phyloP scores from a whole-genome alignment of 92 coral and sea anemone species.

The Palythoa caribaeorum region DNA sequence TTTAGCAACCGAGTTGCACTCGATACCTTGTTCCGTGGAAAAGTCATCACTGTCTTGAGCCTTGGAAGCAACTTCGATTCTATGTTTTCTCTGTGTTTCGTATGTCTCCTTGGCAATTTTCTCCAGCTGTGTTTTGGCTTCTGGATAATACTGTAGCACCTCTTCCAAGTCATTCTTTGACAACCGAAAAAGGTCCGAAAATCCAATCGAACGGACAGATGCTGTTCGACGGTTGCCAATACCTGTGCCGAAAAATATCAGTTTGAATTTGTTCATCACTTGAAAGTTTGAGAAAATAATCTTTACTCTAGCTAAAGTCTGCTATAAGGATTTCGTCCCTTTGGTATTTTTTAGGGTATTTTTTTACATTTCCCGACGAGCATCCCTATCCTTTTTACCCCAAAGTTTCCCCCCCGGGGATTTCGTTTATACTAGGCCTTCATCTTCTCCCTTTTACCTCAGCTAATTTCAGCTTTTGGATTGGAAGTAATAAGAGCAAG shows the following conservation, averaged over 20 bases:
- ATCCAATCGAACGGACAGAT: slow-evolving; percentile 95
- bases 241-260: slow-evolving; percentile 8
- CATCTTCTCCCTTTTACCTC: too few species aligned
- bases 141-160: slow-evolving; percentile 87
- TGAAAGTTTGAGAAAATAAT: too few species aligned
- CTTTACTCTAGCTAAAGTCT: too few species aligned
- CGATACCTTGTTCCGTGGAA: neutral
- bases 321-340: too few species aligned
- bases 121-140: slow-evolving; percentile 83
- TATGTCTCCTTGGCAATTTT: slow-evolving; percentile 85
- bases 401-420: too few species aligned
- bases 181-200: slow-evolving; percentile 94
- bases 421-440: too few species aligned
- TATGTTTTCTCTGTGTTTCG: slow-evolving; percentile 77
- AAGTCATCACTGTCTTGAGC: slow-evolving; percentile 34
- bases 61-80: slow-evolving; percentile 54
- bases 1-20: neutral
- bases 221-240: slow-evolving; percentile 97
- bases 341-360: too few species aligned
- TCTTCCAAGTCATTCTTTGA: slow-evolving; percentile 90
- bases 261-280: neutral
- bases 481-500: too few species aligned
- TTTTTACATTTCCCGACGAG: too few species aligned
- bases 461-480: too few species aligned
- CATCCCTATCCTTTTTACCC: too few species aligned